phyloP scores from a whole-genome alignment of 2,113 vertebrate species.

The Istiophorus platypterus region DNA sequence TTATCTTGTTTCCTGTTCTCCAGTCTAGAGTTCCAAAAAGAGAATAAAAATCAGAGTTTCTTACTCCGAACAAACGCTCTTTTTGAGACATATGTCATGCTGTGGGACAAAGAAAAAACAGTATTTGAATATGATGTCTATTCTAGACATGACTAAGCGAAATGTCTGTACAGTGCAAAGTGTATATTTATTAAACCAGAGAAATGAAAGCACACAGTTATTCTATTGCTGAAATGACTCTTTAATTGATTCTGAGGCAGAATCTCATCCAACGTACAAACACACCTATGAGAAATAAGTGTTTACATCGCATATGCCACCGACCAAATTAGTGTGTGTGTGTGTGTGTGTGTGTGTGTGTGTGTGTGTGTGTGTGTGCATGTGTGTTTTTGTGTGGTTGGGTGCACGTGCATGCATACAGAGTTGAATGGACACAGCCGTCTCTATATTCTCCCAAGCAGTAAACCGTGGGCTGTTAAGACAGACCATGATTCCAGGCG shows the following conservation, averaged over 20 bases:
- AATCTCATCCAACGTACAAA: slow-evolving; percentile 37
- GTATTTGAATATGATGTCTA: slow-evolving; percentile 20
- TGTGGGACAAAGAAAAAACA: slow-evolving; percentile 16
- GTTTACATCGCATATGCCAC: slow-evolving; percentile 58
- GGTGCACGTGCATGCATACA: slow-evolving; percentile 69
- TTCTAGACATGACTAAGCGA: slow-evolving; percentile 53
- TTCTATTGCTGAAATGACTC: slow-evolving; percentile 52
- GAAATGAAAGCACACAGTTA: slow-evolving; percentile 48
- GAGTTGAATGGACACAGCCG: slow-evolving; percentile 72
- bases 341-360: slow-evolving; percentile 42
- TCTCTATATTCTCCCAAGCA: slow-evolving; percentile 72
- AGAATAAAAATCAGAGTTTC: slow-evolving; percentile 47
- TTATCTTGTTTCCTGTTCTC: slow-evolving; percentile 60
- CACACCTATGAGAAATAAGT: slow-evolving; percentile 47
- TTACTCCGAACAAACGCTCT: background rate
- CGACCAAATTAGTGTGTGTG: slow-evolving; percentile 40
- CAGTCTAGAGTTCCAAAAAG: slow-evolving; percentile 3
- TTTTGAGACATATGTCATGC: slow-evolving; percentile 8
- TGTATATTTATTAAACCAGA: slow-evolving; percentile 35
- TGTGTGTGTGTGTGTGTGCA: slow-evolving; percentile 61
- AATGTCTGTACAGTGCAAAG: slow-evolving; percentile 18
- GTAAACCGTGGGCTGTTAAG: slow-evolving; percentile 69
- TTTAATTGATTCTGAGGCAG: slow-evolving; percentile 51
- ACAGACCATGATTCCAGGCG: slow-evolving; percentile 53
- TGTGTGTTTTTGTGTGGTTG: slow-evolving; percentile 36